Evolutionary conservation across 2,797 vertebrate species (phyloP), one percentile per base, ranked within the genome.

Genomic region (Menidia menidia): DNA sequence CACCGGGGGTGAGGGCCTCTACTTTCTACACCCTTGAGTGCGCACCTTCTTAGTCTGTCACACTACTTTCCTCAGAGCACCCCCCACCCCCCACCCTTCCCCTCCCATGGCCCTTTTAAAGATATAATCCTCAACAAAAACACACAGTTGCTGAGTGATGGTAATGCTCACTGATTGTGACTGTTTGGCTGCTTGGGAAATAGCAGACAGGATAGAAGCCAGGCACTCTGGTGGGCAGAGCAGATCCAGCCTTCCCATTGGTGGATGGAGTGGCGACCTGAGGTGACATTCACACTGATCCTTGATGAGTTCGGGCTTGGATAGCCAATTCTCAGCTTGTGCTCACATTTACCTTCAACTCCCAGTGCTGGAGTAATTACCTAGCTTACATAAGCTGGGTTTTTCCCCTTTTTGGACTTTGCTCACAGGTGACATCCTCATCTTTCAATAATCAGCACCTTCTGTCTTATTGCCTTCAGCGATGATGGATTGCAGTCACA

Each of bases 121-220:
- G 80, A 86, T 81, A 82, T 92, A 93, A 91, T 92, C 91, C 90
- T 85, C 78, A 81, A 79, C 65, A 83, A 92, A 89, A 92, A 89
- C 87, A 89, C 88, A 83, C 79, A 84, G 88, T 82, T 82, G 89
- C 81, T 91, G 91, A 93, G 85, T 91, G 90, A 92, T 82, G 81
- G 59, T 90, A 90, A 92, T 86, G 70, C 86, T 86, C 77, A 65
- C 71, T 71, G 71, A 88, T 85, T 90, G 87, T 69, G 85, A 87
- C 71, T 79, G 83, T 85, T 86, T 83, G 75, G 83, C 73, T 69
- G 74, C 73, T 75, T 18, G 53, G 74, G 81, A 81, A 73, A 75
- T 58, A 79, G 63, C 72, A 80, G 68, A 64, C 39, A 11, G 73
- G 77, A 70, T 54, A 47, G 55, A 51, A 74, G 75, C 80, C 78